A percentile compares a stretch with the other conserved stretches of the same genome.
These are phyloP conservation scores for Anisognathus igniventris DNA, from an alignment of 2,797 vertebrate genomes.

Conservation along the genomic window DNA sequence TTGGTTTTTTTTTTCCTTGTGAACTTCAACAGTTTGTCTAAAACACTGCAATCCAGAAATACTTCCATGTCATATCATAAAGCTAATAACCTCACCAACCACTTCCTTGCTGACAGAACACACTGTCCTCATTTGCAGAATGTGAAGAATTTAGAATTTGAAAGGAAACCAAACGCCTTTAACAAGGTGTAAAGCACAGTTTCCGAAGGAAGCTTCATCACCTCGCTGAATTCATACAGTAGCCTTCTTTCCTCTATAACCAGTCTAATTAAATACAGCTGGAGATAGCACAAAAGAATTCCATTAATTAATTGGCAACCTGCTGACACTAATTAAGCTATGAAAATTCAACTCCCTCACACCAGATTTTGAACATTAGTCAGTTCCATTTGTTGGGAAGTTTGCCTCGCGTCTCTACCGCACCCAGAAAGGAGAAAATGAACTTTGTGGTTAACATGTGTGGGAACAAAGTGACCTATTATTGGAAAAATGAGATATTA, in stretches of 20 bases:
- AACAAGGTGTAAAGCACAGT: constrained; percentile 15
- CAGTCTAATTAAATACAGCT: constrained; percentile 71
- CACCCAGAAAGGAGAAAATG: constrained; percentile 14
- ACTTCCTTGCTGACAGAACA: constrained; percentile 3
- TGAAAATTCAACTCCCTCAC: constrained; percentile 69
- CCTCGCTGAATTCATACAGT: constrained; percentile 26
- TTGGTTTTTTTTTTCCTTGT: background rate
- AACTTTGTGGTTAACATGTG: background rate
- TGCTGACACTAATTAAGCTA: constrained; percentile 72
- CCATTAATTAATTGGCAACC: constrained; percentile 74
- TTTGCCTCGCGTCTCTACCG: constrained; percentile 5
- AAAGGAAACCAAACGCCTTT: background rate
- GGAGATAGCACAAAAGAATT: constrained; percentile 64
- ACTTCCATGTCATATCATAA: background rate
- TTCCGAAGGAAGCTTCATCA: background rate
- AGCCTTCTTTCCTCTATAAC: background rate
- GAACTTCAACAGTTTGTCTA: background rate
- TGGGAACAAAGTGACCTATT: constrained; percentile 23
- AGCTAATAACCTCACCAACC: background rate
- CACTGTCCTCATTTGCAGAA: background rate
- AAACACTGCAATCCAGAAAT: background rate
- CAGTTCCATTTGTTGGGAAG: constrained; percentile 57
- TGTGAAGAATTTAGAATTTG: background rate
- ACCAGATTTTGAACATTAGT: constrained; percentile 66
- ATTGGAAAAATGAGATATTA: background rate